A percentile compares a stretch with the other conserved stretches of the same genome.
Evolutionary conservation across 2,797 vertebrate species (phyloP).

Genomic region (Arrhamphus sclerolepis): DNA sequence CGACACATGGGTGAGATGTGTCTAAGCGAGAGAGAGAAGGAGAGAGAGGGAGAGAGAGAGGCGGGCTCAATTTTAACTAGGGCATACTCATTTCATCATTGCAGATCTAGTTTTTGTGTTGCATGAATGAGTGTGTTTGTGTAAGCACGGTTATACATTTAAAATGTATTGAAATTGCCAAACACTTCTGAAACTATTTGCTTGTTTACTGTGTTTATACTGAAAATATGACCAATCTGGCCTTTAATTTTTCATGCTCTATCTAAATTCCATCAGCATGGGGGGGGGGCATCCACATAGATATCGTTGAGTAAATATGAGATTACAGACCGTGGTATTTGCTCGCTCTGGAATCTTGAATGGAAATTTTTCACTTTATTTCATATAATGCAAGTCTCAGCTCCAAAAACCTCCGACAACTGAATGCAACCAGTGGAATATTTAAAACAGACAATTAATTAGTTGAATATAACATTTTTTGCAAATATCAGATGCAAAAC

Average conservation of each 20-base stretch:
- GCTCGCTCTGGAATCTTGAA: conserved; percentile 1
- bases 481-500: no score
- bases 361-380: conserved; percentile 14
- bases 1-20: conserved; percentile 14
- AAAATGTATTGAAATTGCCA: conserved; percentile 73
- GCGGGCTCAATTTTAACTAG: conserved; percentile 46
- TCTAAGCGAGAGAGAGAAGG: not conserved
- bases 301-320: conserved; percentile 18
- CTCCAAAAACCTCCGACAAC: no score
- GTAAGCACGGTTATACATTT: conserved; percentile 45
- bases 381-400: not conserved
- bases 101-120: conserved; percentile 28
- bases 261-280: conserved; percentile 40
- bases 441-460: no score
- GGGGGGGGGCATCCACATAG: conserved; percentile 7
- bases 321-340: conserved; percentile 31
- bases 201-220: conserved; percentile 65
- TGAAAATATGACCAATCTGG: conserved; percentile 69
- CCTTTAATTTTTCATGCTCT: conserved; percentile 44
- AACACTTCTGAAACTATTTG: conserved; percentile 64
- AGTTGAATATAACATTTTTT: no score
- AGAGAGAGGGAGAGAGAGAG: not conserved
- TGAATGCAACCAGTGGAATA: no score
- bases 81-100: conserved; percentile 37
- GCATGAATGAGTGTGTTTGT: conserved; percentile 17